A percentile compares a stretch with the other conserved stretches of the same genome.
Evolutionary conservation across 1,140 invertebrate species (phyloP).

Genomic region (Drosophila albomicans): DNA sequence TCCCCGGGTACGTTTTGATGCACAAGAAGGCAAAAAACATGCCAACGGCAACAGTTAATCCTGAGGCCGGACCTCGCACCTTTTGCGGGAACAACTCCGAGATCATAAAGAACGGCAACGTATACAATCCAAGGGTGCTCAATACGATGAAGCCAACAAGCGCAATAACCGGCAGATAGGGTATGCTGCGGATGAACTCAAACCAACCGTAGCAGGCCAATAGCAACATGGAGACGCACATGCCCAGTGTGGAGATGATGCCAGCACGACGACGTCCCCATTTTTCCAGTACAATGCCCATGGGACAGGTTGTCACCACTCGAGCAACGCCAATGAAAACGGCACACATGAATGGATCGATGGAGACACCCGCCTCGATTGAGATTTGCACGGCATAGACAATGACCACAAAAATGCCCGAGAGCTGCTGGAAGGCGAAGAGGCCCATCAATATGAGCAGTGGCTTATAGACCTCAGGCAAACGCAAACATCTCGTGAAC

Average conservation of each 20-base stretch:
- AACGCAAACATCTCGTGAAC: constrained; percentile 51
- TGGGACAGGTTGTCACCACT: constrained; percentile 86
- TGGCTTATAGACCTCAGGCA: constrained; percentile 87
- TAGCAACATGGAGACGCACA: constrained; percentile 87
- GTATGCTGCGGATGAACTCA: constrained; percentile 38
- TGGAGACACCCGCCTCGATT: constrained; percentile 86
- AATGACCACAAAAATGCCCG: constrained; percentile 91
- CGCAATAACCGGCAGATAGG: constrained; percentile 85
- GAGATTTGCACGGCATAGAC: constrained; percentile 91
- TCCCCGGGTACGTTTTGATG: constrained; percentile 90
- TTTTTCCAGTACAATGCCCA: constrained; percentile 86
- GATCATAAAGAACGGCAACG: constrained; percentile 90
- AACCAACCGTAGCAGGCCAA: constrained; percentile 85
- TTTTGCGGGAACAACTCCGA: constrained; percentile 90
- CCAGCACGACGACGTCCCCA: constrained; percentile 87
- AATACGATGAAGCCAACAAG: constrained; percentile 88
- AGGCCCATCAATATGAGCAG: constrained; percentile 88
- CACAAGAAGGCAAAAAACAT: constrained; percentile 91
- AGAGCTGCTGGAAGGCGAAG: constrained; percentile 92
- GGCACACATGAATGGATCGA: constrained; percentile 87
- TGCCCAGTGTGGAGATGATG: constrained; percentile 87
- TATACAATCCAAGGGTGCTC: constrained; percentile 88
- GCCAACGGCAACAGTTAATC: constrained; percentile 88
- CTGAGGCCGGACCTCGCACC: constrained; percentile 89
- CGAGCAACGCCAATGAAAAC: constrained; percentile 87